Evolutionary conservation across 2,888 invertebrate species (phyloP).

Genomic region (Tinea trinotella): DNA sequence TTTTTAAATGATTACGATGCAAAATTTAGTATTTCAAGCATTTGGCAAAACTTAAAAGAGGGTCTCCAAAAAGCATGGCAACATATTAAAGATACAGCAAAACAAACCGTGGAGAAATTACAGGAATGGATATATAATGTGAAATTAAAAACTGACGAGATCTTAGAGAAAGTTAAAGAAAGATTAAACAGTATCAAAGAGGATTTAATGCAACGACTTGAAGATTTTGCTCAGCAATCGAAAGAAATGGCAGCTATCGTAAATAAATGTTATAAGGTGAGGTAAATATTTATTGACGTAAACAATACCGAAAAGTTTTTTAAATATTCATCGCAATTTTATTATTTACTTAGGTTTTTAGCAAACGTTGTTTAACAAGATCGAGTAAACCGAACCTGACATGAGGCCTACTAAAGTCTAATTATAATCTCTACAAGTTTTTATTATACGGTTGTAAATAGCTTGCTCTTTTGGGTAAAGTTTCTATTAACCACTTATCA

Average conservation of each 20-base stretch:
- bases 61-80: conserved; percentile 33
- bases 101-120: conserved; percentile 31
- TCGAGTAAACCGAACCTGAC: no score
- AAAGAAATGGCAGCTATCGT: conserved; percentile 29
- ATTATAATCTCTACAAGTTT: no score
- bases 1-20: conserved; percentile 11
- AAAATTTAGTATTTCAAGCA: conserved; percentile 22
- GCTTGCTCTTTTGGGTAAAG: no score
- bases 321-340: no score
- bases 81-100: conserved; percentile 31
- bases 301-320: no score
- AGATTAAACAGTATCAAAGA: conserved; percentile 24
- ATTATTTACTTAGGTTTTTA: no score
- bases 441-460: no score
- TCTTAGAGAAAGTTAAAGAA: conserved; percentile 27
- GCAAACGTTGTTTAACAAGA: no score
- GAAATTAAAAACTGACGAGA: conserved; percentile 29
- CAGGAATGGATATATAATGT: conserved; percentile 29
- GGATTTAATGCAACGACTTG: conserved; percentile 28
- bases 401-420: no score
- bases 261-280: conserved; percentile 36
- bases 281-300: no score
- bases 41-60: conserved; percentile 34
- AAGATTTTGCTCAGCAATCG: conserved; percentile 28
- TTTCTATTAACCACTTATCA: no score